Evolutionary conservation across 1,140 invertebrate genomes (phyloP).

Genomic region (Cecropterus lyciades): DNA sequence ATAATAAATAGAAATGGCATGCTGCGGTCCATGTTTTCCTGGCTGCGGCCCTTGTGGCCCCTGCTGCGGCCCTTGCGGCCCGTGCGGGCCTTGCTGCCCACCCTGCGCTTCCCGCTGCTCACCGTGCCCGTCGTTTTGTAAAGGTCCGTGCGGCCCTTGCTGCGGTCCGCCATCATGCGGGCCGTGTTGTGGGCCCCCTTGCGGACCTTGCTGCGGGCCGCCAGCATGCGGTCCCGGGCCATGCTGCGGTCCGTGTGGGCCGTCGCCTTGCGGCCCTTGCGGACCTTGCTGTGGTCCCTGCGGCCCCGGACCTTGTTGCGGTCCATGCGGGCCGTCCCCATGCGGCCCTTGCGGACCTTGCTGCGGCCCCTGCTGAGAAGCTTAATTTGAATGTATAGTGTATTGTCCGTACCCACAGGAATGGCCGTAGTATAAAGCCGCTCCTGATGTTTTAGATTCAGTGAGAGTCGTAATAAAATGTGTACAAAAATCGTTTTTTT

Average conservation of each 20-base stretch:
- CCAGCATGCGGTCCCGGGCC: conserved; percentile 4
- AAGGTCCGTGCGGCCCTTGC: conserved; percentile 37
- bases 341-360: no score
- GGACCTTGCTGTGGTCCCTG: no score
- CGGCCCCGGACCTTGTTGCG: no score
- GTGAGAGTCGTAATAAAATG: no score
- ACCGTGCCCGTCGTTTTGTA: conserved; percentile 34
- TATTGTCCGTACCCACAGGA: no score
- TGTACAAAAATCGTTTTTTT: no score
- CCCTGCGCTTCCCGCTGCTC: conserved; percentile 27
- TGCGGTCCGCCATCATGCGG: conserved; percentile 54
- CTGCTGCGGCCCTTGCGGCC: conserved; percentile 17
- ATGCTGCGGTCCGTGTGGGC: not conserved
- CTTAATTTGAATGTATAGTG: no score
- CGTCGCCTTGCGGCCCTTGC: no score
- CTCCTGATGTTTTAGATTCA: no score
- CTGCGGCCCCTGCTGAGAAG: conserved; percentile 10
- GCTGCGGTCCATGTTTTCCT: conserved; percentile 46
- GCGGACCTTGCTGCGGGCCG: conserved; percentile 49
- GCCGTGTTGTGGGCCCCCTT: conserved; percentile 49
- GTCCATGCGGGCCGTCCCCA: no score
- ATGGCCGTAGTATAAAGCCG: no score
- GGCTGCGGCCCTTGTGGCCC: conserved; percentile 40
- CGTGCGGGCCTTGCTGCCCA: conserved; percentile 38
- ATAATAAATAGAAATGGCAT: conserved; percentile 46